These are phyloP conservation scores for Tyrannus savana DNA, from an alignment of 2,113 vertebrate genomes.

Conservation along the genomic window DNA sequence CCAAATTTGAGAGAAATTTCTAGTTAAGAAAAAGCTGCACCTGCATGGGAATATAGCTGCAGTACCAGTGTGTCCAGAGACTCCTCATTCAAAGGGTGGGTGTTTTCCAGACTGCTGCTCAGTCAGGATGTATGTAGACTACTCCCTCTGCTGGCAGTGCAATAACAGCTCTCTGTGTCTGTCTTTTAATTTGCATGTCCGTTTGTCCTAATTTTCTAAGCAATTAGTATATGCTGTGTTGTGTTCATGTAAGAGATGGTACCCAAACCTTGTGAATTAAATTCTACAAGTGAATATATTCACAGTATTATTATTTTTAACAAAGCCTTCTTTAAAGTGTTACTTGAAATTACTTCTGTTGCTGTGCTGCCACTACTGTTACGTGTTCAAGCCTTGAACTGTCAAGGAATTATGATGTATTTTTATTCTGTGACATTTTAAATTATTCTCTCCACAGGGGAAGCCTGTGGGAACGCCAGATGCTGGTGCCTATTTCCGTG, in stretches of 20 bases:
- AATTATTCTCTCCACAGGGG: constrained; percentile 83
- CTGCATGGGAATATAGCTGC: neutral
- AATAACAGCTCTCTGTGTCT: neutral
- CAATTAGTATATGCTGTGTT: neutral
- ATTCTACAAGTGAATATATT: neutral
- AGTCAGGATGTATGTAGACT: neutral
- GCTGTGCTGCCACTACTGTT: constrained; percentile 3
- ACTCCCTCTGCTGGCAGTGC: neutral
- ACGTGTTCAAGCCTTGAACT: constrained; percentile 31
- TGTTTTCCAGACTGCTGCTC: neutral
- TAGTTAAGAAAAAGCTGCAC: neutral
- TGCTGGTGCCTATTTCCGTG: constrained; percentile 91
- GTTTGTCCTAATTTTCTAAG: neutral
- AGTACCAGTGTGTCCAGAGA: neutral
- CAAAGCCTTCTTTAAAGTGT: neutral
- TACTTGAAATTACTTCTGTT: constrained; percentile 29
- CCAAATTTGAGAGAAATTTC: neutral
- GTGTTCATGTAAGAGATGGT: neutral
- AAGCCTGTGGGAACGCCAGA: constrained; percentile 97
- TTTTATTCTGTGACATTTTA: constrained; percentile 68
- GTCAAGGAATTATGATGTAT: constrained; percentile 63
- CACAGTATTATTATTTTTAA: neutral
- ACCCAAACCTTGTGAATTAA: neutral
- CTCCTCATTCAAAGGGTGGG: neutral
- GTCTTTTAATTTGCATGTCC: neutral